phyloP scores from a whole-genome alignment of 1,140 invertebrate species.

The Ceratitis capitata region DNA sequence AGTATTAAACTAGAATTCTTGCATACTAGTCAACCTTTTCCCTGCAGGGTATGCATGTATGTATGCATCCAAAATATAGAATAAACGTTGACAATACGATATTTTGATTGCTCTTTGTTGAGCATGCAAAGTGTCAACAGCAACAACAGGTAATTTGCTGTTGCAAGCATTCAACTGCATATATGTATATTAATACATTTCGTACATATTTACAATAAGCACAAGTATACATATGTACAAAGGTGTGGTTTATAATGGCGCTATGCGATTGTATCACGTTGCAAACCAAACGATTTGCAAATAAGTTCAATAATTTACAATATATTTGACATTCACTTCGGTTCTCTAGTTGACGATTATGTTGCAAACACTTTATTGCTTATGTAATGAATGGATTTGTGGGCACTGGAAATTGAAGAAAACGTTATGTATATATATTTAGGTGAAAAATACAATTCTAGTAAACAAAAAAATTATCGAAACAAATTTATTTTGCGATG shows the following conservation, averaged over 20 bases:
- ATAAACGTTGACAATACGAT: neutral
- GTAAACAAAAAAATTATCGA: no score
- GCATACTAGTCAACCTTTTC: no score
- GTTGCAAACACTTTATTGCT: no score
- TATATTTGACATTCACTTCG: neutral
- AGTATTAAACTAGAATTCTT: no score
- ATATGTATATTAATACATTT: neutral
- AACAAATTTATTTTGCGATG: no score
- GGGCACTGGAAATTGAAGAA: no score
- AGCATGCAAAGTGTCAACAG: neutral
- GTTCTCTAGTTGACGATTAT: neutral
- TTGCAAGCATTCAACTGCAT: no score
- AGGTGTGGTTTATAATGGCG: neutral
- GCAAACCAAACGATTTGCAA: conserved; percentile 17
- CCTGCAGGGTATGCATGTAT: no score
- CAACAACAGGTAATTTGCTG: no score
- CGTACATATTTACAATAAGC: neutral
- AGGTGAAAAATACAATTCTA: no score
- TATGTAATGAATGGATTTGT: no score
- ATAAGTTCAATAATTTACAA: neutral
- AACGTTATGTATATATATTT: no score
- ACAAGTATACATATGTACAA: neutral
- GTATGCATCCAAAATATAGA: neutral
- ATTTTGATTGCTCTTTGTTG: neutral
- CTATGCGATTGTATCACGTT: neutral